A percentile compares a stretch with the other conserved stretches of the same genome.
Evolutionary conservation across 2,113 vertebrate genomes (phyloP).

Genomic region (Hassar affinis): DNA sequence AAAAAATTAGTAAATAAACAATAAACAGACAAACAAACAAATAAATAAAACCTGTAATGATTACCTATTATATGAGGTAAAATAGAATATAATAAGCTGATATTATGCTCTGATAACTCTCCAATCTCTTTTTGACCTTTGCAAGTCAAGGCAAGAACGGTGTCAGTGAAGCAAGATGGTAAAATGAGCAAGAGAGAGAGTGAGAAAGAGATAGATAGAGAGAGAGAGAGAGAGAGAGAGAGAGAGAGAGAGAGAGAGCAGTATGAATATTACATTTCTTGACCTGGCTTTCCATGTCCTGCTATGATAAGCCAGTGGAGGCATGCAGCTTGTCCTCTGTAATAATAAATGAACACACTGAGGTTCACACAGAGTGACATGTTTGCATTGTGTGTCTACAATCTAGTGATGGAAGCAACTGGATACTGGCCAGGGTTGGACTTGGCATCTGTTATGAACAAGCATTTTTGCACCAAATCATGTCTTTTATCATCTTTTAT

Average conservation of each 20-base stretch:
- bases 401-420: background rate
- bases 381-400: background rate
- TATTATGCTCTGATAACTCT: background rate
- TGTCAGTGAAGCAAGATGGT: background rate
- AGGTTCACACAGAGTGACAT: background rate
- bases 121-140: background rate
- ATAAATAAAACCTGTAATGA: background rate
- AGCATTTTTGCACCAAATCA: background rate
- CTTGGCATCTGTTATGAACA: background rate
- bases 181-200: background rate
- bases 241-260: constrained; percentile 27
- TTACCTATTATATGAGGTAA: background rate
- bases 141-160: background rate
- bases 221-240: constrained; percentile 32
- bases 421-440: background rate
- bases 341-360: constrained; percentile 9
- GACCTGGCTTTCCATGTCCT: background rate
- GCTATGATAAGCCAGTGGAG: background rate
- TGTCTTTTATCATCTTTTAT: background rate
- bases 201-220: constrained; percentile 33
- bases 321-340: background rate
- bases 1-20: too few species aligned
- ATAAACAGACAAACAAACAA: too few species aligned
- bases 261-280: constrained; percentile 25
- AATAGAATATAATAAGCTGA: background rate